Conservation (phyloP, 2,113 vertebrate genomes). For the Myrmecobius fasciatus region DNA sequence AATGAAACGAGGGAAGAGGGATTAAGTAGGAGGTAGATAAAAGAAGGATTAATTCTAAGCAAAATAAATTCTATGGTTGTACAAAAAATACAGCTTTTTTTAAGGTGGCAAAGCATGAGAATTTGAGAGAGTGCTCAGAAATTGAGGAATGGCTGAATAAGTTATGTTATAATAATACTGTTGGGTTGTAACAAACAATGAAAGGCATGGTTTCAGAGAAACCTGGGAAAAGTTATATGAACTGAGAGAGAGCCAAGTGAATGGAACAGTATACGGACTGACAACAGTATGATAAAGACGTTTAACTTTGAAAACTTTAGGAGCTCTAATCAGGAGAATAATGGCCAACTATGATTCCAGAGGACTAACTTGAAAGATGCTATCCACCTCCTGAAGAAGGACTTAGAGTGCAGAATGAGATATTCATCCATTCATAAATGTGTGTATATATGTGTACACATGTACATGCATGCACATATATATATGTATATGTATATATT, state of each 20-base stretch:
- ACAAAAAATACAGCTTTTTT: not conserved
- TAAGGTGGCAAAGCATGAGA: not conserved
- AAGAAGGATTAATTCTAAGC: not conserved
- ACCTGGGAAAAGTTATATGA: not conserved
- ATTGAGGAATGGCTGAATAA: not conserved
- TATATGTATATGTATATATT: not conserved
- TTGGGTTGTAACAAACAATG: not conserved
- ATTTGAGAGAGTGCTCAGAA: not conserved
- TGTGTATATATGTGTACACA: too few relatives aligned
- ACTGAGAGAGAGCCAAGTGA: not conserved
- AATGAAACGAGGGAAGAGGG: not conserved
- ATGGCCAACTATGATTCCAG: too few relatives aligned
- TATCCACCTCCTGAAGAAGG: not conserved
- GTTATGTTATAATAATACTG: not conserved
- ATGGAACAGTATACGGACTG: not conserved
- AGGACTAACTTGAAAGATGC: not conserved
- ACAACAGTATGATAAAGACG: not conserved
- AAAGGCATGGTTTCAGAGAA: not conserved
- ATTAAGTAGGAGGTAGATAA: not conserved
- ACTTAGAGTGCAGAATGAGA: not conserved
- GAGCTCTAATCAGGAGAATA: not conserved
- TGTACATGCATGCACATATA: not conserved
- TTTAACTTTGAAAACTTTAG: not conserved
- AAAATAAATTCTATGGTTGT: not conserved
- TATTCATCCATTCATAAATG: not conserved